Conservation (phyloP, 2,113 vertebrate genomes). For the Cichladusa arquata region DNA sequence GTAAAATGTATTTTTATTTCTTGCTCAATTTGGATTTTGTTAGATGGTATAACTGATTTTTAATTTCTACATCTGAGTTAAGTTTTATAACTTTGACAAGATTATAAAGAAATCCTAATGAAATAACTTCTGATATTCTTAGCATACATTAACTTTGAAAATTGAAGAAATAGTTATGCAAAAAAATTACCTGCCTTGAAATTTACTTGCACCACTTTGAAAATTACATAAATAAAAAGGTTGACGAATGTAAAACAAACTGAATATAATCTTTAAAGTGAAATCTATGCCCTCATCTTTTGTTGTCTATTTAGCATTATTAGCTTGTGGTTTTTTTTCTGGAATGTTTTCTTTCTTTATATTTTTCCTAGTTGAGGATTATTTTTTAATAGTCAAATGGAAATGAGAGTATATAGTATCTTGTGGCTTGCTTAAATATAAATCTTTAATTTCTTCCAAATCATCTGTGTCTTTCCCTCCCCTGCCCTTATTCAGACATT, state of each 20-base stretch:
- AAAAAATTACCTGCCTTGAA: not conserved
- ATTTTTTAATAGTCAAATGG: not conserved
- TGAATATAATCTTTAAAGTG: not conserved
- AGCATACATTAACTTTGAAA: not conserved
- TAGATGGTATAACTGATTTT: not conserved
- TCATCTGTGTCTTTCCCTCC: not conserved
- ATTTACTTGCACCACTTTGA: not conserved
- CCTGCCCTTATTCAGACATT: not conserved
- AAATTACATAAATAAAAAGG: not conserved
- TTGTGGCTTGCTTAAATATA: not conserved
- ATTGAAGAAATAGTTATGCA: not conserved
- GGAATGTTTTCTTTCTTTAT: not conserved
- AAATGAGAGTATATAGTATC: not conserved
- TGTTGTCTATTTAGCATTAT: not conserved
- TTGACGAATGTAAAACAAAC: not conserved
- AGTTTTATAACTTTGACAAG: not conserved
- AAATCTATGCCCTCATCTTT: not conserved
- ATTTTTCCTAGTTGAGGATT: not conserved
- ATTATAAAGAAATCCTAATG: not conserved
- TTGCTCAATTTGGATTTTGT: not conserved
- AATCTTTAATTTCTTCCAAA: slow-evolving; percentile 7
- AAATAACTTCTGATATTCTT: not conserved
- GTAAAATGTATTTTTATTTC: not conserved
- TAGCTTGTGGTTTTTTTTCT: not conserved
- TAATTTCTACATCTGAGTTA: not conserved